Evolutionary conservation across 2,113 vertebrate genomes (phyloP), one percentile per base, ranked within the genome.

Genomic region (Camelus dromedarius): DNA sequence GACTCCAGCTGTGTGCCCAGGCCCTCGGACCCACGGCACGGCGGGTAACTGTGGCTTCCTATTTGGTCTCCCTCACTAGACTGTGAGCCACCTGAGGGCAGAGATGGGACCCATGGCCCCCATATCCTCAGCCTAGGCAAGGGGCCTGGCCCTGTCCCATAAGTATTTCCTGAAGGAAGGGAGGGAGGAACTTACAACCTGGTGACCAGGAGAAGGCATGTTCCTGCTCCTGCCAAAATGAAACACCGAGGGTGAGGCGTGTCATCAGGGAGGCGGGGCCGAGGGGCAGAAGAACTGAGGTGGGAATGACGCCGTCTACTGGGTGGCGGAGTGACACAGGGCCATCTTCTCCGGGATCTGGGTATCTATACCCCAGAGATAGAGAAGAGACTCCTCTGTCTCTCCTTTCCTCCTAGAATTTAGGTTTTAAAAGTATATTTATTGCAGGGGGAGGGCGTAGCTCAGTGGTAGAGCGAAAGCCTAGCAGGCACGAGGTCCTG

Each of bases 141-240:
- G 19, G 28, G 2, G 30, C 42, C 20, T 6, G 30, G 46, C 22
- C 16, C 24, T 15, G 50, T 42, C 30, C 3, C 2, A 5, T 3
- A 38, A 1, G 7, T 15, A 62, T 58, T 26, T 89, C 24, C 35
- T 7, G 56, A 66, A 42, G 0, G 2, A 72, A 86, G 30, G 20
- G 30, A n/a, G 30, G 20, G 35, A 26, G 38, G 16, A 0, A 1
- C 28, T 48, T 38, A 3, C 0, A 3, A 42, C 6, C 19, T 1
- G 16, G 38, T 0, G 52, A 58, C 3, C 54, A 30, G n/a, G 38
- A 52, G 35, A 83, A 46, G 5, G 8, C 11, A 13, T 19, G 79
- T 54, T 48, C 14, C 3, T 3, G 11, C 5, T 46, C 18, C 0
- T 3, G 69, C 26, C 11, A 9, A 54, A 54, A 42, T 8, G 19